Evolutionary conservation across 1,140 invertebrate genomes (phyloP).

Genomic region (Centruroides vittatus): DNA sequence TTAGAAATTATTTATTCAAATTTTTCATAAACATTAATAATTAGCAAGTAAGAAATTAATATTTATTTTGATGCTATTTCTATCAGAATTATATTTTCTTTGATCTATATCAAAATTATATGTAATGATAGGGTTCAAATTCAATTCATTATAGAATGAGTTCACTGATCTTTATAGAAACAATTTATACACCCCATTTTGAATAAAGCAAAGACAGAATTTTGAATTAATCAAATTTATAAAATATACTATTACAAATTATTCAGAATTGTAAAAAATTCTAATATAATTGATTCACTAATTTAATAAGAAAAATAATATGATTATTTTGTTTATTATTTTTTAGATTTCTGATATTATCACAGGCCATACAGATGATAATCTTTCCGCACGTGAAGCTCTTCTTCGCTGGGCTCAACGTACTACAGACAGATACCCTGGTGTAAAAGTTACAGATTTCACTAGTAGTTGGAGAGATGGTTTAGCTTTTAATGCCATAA

Average conservation of each 20-base stretch:
- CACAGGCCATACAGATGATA: constrained; percentile 73
- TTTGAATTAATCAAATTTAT: neutral
- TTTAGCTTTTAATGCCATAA: constrained; percentile 93
- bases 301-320: neutral
- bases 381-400: constrained; percentile 86
- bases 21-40: too few relatives aligned
- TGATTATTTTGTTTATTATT: constrained; percentile 2
- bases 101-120: too few relatives aligned
- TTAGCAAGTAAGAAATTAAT: too few relatives aligned
- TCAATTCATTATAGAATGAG: too few relatives aligned
- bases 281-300: neutral
- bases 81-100: too few relatives aligned
- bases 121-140: too few relatives aligned
- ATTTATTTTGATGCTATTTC: too few relatives aligned
- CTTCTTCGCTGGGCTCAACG: constrained; percentile 88
- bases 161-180: too few relatives aligned
- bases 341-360: constrained; percentile 95
- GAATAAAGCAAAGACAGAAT: too few relatives aligned
- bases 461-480: constrained; percentile 95
- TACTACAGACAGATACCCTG: constrained; percentile 91
- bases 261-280: neutral
- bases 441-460: constrained; percentile 89
- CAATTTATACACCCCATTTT: too few relatives aligned
- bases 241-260: neutral
- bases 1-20: too few relatives aligned